Percentiles rank a stretch among this genome's conserved stretches.
Conservation (phyloP, 2,797 vertebrate genomes). For the Microctenopoma steveboyesi region DNA sequence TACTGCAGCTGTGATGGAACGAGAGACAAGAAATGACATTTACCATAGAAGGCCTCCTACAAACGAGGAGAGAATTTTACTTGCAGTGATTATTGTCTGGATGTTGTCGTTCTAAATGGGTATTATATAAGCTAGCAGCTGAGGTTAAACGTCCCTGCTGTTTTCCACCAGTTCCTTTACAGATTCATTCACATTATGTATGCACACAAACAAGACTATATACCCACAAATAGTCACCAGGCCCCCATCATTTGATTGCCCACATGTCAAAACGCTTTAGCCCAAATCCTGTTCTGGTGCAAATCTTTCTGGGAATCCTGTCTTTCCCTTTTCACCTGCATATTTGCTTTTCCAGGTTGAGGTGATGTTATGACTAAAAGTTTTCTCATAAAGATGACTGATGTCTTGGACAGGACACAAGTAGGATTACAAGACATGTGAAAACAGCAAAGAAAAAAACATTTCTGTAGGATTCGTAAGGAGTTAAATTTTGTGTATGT, state of each 20-base stretch:
- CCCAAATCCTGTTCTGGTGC: slow-evolving; percentile 56
- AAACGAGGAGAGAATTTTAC: slow-evolving; percentile 17
- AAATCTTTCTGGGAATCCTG: slow-evolving; percentile 65
- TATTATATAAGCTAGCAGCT: not conserved
- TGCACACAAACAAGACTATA: slow-evolving; percentile 29
- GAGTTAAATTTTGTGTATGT: slow-evolving; percentile 6
- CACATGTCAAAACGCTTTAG: slow-evolving; percentile 41
- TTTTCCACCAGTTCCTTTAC: slow-evolving; percentile 26
- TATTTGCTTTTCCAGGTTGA: slow-evolving; percentile 67
- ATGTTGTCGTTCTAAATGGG: not conserved
- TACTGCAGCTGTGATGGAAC: slow-evolving; percentile 32
- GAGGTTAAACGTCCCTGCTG: slow-evolving; percentile 10
- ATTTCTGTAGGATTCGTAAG: slow-evolving; percentile 23
- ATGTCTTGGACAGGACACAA: slow-evolving; percentile 40
- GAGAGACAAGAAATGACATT: slow-evolving; percentile 10
- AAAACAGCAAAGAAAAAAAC: slow-evolving; percentile 4
- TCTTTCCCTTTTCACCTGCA: not conserved
- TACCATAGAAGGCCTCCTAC: slow-evolving; percentile 6
- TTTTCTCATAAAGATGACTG: slow-evolving; percentile 44
- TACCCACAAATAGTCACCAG: slow-evolving; percentile 33
- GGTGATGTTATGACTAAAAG: slow-evolving; percentile 55
- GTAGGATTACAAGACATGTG: slow-evolving; percentile 30
- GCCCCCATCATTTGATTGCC: slow-evolving; percentile 23
- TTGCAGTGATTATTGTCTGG: slow-evolving; percentile 14
- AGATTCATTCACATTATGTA: slow-evolving; percentile 10